phyloP scores from a whole-genome alignment of 2,797 vertebrate genomes.

The Poeciliopsis infans region DNA sequence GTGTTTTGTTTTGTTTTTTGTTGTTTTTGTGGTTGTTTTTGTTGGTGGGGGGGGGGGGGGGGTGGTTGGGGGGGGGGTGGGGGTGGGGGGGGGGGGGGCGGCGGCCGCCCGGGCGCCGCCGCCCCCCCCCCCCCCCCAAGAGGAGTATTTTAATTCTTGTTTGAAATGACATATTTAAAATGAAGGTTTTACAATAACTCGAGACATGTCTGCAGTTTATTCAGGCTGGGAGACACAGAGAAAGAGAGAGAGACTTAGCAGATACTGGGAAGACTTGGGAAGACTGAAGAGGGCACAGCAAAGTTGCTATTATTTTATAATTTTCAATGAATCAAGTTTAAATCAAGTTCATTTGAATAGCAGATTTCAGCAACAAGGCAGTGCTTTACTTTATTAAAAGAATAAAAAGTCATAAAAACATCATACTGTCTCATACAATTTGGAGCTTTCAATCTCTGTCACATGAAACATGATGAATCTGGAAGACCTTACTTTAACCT shows the following conservation, averaged over 20 bases:
- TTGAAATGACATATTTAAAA: neutral
- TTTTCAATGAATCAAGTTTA: neutral
- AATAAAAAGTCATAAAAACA: too few species aligned
- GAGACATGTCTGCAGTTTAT: neutral
- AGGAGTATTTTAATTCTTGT: neutral
- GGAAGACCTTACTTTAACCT: neutral
- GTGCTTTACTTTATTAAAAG: too few species aligned
- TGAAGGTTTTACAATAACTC: neutral
- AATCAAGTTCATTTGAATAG: too few species aligned
- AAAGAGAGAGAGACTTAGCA: neutral
- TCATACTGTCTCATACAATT: neutral
- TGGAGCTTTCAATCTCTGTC: neutral
- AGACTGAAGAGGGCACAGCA: neutral
- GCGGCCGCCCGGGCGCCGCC: too few species aligned
- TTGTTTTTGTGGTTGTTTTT: too few species aligned
- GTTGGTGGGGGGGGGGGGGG: too few species aligned
- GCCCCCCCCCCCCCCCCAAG: too few species aligned
- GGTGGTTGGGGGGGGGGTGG: too few species aligned
- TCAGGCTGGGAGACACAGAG: neutral
- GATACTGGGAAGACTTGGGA: neutral
- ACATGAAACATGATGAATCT: neutral
- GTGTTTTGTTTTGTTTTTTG: too few species aligned
- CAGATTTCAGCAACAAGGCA: too few species aligned
- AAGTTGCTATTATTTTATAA: neutral
- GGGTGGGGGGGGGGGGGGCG: too few species aligned